Base-by-base conservation (phyloP, 2,113 vertebrate species). In the Phasianus colchicus region DNA sequence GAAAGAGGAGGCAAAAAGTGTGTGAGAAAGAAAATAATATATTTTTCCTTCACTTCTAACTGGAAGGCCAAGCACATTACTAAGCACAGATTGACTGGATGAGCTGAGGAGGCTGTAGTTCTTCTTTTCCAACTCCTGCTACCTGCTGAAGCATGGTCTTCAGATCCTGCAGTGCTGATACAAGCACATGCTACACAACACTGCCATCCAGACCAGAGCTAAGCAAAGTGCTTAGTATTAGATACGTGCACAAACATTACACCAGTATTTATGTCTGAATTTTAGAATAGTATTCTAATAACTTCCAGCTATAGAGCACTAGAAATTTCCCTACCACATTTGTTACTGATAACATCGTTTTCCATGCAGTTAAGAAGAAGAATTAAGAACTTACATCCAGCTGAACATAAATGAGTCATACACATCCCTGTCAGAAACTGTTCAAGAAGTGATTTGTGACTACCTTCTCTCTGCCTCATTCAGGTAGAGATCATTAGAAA, bases 401-500 rank as follows among this genome's bases (percentile, higher is more conserved):
- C 81, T 43, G 71, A 72, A 94, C 63, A 30, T n/a, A 73, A 93
- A 86, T 88, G 82, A 94, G 71, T 71, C 75, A 67, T n/a, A 60
- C 10, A 24, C 38, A 32, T 38, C 4, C 15, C 79, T 95, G 90
- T 80, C 92, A 96, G 86, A 45, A 36, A 10, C 77, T 90, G 83
- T 69, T 89, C 71, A 1, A 85, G 74, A 24, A 65, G 64, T 77
- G 89, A 92, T 72, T 87, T 77, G 81, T 69, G 76, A 69, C 27
- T 10, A 10, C 58, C 32, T 20, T 72, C 82, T 45, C 82, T 83
- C 78, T 4, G 4, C 71, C 89, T 30, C 72, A 48, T 75, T 36
- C 76, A 86, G 93, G 79, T 75, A 90, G 71, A 79, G 84, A 45
- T 90, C 57, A 86, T 88, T 96, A 72, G 84, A 38, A 86, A 86